Conservation (phyloP, 1,140 invertebrate genomes). For the Stegodyphus mimosarum region DNA sequence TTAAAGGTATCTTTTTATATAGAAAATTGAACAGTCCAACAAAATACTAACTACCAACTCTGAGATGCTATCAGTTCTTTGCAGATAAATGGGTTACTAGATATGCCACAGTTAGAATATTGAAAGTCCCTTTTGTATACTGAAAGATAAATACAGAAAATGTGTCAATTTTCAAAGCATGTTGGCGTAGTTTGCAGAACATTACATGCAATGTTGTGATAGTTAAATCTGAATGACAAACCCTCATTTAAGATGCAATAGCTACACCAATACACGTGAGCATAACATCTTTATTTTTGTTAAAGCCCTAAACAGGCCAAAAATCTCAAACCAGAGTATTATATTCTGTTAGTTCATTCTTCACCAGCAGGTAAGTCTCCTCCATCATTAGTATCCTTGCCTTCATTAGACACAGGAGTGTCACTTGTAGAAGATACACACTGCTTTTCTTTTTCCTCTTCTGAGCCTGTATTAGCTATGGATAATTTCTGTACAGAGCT, state of each 20-base stretch:
- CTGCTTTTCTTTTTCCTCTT: constrained; percentile 33
- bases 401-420: neutral
- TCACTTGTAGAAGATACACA: constrained; percentile 4
- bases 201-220: constrained; percentile 50
- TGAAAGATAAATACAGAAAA: constrained; percentile 50
- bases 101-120: constrained; percentile 49
- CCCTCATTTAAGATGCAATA: constrained; percentile 30
- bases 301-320: constrained; percentile 5
- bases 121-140: constrained; percentile 38
- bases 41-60: constrained; percentile 56
- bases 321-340: constrained; percentile 24
- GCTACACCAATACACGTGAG: constrained; percentile 23
- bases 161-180: constrained; percentile 42
- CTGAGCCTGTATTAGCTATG: neutral
- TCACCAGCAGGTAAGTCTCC: constrained; percentile 23
- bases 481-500: constrained; percentile 14
- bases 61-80: constrained; percentile 50
- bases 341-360: constrained; percentile 36
- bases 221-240: constrained; percentile 47
- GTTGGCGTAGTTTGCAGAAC: constrained; percentile 17
- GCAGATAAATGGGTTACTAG: constrained; percentile 51
- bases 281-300: neutral
- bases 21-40: constrained; percentile 57
- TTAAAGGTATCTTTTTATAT: constrained; percentile 36
- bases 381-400: constrained; percentile 16